Conservation (phyloP, 23 tunicate species). For the Styela clava region DNA sequence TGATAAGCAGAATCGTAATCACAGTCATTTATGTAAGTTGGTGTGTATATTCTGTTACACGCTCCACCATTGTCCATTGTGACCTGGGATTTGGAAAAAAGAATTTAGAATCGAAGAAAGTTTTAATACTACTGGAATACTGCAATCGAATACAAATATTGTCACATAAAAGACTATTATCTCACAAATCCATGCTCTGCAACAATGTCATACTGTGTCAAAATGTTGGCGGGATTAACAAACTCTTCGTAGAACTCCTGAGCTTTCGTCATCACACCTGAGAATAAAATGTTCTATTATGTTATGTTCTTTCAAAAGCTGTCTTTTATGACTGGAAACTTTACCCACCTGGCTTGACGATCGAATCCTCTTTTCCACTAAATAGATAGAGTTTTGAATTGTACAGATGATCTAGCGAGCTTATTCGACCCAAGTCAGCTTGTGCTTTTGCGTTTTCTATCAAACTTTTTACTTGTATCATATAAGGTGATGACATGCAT, state of each 20-base stretch:
- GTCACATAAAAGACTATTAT: too few species aligned
- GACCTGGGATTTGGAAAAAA: conserved; percentile 39
- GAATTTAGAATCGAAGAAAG: neutral
- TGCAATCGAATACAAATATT: too few species aligned
- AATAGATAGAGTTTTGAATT: conserved; percentile 53
- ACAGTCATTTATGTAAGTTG: conserved; percentile 56
- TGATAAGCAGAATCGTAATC: conserved; percentile 62
- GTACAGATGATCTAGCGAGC: conserved; percentile 24
- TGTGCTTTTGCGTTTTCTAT: conserved; percentile 26
- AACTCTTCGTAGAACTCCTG: conserved; percentile 49
- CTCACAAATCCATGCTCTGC: conserved; percentile 80
- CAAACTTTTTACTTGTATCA: conserved; percentile 53
- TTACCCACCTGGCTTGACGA: conserved; percentile 45
- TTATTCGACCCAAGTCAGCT: conserved; percentile 8
- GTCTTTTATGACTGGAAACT: too few species aligned
- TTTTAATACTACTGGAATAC: too few species aligned
- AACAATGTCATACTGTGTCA: conserved; percentile 26
- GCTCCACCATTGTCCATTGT: conserved; percentile 54
- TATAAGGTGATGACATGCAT: conserved; percentile 51
- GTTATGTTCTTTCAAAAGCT: too few species aligned
- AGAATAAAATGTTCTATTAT: too few species aligned
- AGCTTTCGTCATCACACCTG: conserved; percentile 55
- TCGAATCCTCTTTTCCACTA: conserved; percentile 56
- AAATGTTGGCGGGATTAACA: conserved; percentile 36
- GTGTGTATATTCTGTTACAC: conserved; percentile 34